Conservation (phyloP, 1,140 invertebrate species). For the Diorhabda elongata region DNA sequence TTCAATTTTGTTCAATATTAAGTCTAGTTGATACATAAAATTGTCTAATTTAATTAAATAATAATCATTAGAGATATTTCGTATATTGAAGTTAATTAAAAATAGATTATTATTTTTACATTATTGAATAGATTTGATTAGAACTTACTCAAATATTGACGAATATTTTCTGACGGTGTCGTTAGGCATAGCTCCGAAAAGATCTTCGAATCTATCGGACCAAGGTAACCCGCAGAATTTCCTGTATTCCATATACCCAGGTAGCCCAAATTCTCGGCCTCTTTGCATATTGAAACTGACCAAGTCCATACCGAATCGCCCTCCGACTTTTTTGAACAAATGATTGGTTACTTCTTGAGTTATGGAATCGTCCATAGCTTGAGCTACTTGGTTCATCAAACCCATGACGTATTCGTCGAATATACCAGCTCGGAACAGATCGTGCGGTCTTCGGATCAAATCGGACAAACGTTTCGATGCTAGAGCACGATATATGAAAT, state of each 20-base stretch:
- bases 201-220: slow-evolving; percentile 76
- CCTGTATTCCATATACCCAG: slow-evolving; percentile 88
- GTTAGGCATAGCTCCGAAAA: slow-evolving; percentile 85
- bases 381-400: slow-evolving; percentile 88
- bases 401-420: slow-evolving; percentile 91
- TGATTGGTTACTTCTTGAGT: slow-evolving; percentile 91
- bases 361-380: slow-evolving; percentile 92
- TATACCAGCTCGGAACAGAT: slow-evolving; percentile 84
- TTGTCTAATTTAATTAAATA: no score
- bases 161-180: slow-evolving; percentile 76
- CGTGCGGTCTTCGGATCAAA: slow-evolving; percentile 82
- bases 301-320: slow-evolving; percentile 81
- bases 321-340: slow-evolving; percentile 77
- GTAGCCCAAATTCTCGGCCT: slow-evolving; percentile 86
- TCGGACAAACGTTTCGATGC: slow-evolving; percentile 86
- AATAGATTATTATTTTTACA: no score
- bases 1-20: no score
- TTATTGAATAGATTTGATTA: no score
- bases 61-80: no score
- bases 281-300: slow-evolving; percentile 94
- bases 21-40: no score
- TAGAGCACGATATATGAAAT: slow-evolving; percentile 45
- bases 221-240: slow-evolving; percentile 85
- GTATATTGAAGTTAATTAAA: no score
- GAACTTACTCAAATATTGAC: slow-evolving; percentile 69